Conservation (phyloP, 1,140 invertebrate species). For the Eupristina koningsbergeri region DNA sequence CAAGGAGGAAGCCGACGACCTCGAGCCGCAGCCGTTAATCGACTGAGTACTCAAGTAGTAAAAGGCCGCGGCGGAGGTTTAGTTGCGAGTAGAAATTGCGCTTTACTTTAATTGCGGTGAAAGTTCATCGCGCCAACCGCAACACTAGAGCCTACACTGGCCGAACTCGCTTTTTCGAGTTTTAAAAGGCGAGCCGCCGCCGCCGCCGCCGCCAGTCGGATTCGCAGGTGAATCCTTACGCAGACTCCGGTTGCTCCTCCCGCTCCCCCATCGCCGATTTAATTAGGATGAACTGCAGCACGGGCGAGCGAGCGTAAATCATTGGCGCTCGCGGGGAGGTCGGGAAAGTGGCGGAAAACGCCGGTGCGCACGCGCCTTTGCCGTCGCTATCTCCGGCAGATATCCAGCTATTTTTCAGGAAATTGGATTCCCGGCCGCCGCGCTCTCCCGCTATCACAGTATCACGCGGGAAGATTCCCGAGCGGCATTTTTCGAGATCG, state of each 20-base stretch:
- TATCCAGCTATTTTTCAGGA: neutral
- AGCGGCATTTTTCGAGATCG: neutral
- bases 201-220: too few relatives aligned
- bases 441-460: neutral
- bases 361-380: neutral
- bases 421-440: neutral
- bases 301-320: conserved; percentile 1
- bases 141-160: neutral
- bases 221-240: too few relatives aligned
- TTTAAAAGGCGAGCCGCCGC: neutral
- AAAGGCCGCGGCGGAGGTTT: conserved; percentile 30
- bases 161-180: neutral
- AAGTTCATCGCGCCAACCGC: conserved; percentile 53
- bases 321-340: conserved; percentile 1
- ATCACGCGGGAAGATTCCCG: neutral
- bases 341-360: neutral
- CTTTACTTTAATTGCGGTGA: conserved; percentile 62
- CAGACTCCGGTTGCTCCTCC: neutral
- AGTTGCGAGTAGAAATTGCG: conserved; percentile 51
- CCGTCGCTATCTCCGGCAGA: neutral
- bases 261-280: neutral
- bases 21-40: conserved; percentile 50
- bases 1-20: neutral
- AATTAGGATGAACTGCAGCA: conserved; percentile 14
- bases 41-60: neutral